Evolutionary conservation across 1,140 invertebrate species (phyloP), one percentile per base, ranked within the genome.

Genomic region (Pristionchus pacificus): DNA sequence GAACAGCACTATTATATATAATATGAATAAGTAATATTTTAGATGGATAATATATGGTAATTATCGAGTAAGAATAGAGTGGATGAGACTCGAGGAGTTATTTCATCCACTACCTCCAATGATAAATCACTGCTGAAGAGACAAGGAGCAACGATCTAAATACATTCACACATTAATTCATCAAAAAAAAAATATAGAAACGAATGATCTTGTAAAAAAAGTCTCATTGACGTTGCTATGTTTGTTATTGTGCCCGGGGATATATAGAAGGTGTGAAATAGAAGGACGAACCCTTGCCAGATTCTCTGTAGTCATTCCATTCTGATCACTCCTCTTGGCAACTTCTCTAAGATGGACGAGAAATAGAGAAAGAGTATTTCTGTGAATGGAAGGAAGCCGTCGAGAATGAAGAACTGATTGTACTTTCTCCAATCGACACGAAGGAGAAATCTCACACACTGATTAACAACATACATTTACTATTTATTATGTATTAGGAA

Each of bases 31-130:
- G n/a, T n/a, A n/a, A n/a, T n/a, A n/a, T n/a, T n/a, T n/a, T n/a
- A n/a, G n/a, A n/a, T n/a, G n/a, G n/a, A n/a, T n/a, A n/a, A n/a
- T n/a, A n/a, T n/a, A n/a, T n/a, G n/a, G n/a, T n/a, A n/a, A n/a
- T n/a, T n/a, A n/a, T n/a, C n/a, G n/a, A n/a, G n/a, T n/a, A 19
- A 49, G 38, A 19, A 6, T 19, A 49, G 6, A 49, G 19, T 19
- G 19, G 38, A 49, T 19, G 19, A 49, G 38, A 49, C 6, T 49
- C 6, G 38, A 49, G 19, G 6, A 19, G 38, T 49, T 49, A 49
- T 19, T 19, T 49, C 38, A 10, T 55, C 65, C 3, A 78, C 29
- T 27, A 76, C 67, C 29, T 76, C 71, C 28, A 75, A 74, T 1
- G 77, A 64, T 25, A 63, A 59, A 33, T 62, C 68, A 14, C 27